Conservation (phyloP, 2,888 invertebrate genomes). For the Polydesmus complanatus region DNA sequence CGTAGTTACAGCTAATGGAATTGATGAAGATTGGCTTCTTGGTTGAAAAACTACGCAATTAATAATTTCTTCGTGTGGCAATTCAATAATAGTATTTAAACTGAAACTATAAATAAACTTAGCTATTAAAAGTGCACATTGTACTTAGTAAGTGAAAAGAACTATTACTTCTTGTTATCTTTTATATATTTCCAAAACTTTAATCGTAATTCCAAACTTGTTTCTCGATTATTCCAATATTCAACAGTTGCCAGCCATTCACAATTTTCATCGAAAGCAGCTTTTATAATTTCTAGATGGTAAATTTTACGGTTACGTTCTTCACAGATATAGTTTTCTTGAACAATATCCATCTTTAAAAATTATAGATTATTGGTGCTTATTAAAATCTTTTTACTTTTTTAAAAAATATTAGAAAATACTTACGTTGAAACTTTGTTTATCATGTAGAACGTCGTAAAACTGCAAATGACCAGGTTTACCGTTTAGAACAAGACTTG, state of each 20-base stretch:
- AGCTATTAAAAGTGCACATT: conserved; percentile 1
- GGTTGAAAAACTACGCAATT: conserved; percentile 23
- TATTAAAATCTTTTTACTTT: background rate
- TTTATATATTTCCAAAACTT: conserved; percentile 59
- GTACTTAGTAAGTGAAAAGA: conserved; percentile 5
- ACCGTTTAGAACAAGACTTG: conserved; percentile 35
- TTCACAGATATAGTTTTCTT: conserved; percentile 8
- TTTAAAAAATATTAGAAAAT: background rate
- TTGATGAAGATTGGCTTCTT: background rate
- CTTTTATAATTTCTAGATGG: conserved; percentile 43
- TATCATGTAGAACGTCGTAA: conserved; percentile 38
- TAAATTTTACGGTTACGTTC: conserved; percentile 7
- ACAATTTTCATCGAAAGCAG: conserved; percentile 51
- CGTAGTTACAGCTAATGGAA: conserved; percentile 49
- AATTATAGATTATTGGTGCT: background rate
- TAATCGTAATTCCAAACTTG: conserved; percentile 47
- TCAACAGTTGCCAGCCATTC: conserved; percentile 55
- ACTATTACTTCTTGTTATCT: conserved; percentile 43
- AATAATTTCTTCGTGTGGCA: conserved; percentile 51
- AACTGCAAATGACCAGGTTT: conserved; percentile 38
- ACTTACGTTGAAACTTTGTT: conserved; percentile 55
- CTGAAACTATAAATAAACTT: conserved; percentile 40
- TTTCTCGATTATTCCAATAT: conserved; percentile 40
- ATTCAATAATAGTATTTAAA: conserved; percentile 56
- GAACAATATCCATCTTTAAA: conserved; percentile 15